These are phyloP conservation scores for Hymenochirus boettgeri DNA, from an alignment of 2,113 vertebrate genomes.

Conservation along the genomic window DNA sequence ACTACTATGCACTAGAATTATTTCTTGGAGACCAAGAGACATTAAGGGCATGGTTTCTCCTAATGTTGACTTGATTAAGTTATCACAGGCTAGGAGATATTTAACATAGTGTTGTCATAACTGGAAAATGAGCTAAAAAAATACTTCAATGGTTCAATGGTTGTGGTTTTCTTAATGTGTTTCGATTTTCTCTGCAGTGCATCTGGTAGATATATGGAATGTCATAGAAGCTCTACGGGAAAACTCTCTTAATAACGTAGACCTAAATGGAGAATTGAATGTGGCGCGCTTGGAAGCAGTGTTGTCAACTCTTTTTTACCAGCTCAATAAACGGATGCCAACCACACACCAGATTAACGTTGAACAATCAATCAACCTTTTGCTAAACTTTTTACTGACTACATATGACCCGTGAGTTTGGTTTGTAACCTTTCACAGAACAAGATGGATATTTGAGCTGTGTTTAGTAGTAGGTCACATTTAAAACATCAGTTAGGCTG, in stretches of 20 bases:
- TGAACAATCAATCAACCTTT: conserved; percentile 87
- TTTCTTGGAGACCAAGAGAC: no score
- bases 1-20: no score
- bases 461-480: no score
- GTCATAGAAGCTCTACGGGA: conserved; percentile 93
- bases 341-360: conserved; percentile 94
- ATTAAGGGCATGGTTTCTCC: no score
- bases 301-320: conserved; percentile 90
- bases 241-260: conserved; percentile 86
- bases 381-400: conserved; percentile 94
- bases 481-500: no score
- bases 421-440: no score
- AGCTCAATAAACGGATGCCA: conserved; percentile 97
- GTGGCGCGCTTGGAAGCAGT: conserved; percentile 89
- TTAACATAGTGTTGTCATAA: no score
- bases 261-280: conserved; percentile 79
- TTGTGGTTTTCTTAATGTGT: neutral
- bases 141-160: no score
- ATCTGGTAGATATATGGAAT: conserved; percentile 97
- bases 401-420: conserved; percentile 88
- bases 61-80: no score
- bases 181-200: conserved; percentile 69
- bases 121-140: no score
- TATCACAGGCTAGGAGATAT: no score
- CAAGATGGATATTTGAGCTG: no score